A percentile compares a stretch with the other conserved stretches of the same genome.
Evolutionary conservation across 2,888 invertebrate genomes (phyloP).

Genomic region (Trichacis sp.): DNA sequence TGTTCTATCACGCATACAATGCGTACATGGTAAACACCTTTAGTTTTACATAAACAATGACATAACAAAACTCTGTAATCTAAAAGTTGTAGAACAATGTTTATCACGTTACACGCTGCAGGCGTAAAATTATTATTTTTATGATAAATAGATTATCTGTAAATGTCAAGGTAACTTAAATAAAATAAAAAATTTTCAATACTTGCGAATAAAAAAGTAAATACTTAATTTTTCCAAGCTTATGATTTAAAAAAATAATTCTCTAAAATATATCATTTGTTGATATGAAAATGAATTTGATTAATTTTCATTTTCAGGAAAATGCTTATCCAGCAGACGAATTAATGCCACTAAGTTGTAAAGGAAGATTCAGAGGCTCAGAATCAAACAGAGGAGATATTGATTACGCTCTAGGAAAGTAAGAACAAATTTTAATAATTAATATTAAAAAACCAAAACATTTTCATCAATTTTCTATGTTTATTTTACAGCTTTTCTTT

Average conservation of each 20-base stretch:
- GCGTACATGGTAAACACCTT: conserved; percentile 94
- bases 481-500: conserved; percentile 87
- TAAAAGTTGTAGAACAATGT: background rate
- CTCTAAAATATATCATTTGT: no score
- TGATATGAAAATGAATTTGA: no score
- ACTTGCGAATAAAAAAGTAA: no score
- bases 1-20: conserved; percentile 97
- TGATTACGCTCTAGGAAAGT: conserved; percentile 98
- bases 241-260: no score
- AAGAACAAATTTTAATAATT: conserved; percentile 66
- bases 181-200: no score
- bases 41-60: no score
- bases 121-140: no score
- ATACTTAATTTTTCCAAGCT: no score
- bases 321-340: conserved; percentile 99
- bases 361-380: conserved; percentile 89
- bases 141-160: no score
- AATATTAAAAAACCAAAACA: background rate
- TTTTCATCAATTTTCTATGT: conserved; percentile 7
- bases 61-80: conserved; percentile 30
- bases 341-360: conserved; percentile 95
- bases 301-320: no score
- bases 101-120: background rate
- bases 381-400: conserved; percentile 95
- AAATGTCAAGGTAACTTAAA: no score